These are phyloP conservation scores for Orientallactaga sibirica DNA, from an alignment of 2,797 vertebrate species.

Conservation along the genomic window DNA sequence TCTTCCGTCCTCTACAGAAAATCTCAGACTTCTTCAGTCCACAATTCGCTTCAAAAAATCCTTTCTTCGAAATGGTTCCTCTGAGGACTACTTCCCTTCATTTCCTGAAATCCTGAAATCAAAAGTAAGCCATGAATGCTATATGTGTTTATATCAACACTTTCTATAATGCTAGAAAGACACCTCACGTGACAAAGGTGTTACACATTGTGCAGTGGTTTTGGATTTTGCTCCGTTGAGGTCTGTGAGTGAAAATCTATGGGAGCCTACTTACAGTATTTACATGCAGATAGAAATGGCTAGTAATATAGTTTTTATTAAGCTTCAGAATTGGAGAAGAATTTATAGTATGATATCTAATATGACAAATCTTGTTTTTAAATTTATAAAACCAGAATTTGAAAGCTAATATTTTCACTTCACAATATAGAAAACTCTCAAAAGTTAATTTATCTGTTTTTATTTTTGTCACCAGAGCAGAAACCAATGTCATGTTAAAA, in stretches of 20 bases:
- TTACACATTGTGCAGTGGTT: neutral
- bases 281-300: neutral
- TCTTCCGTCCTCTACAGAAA: constrained; percentile 85
- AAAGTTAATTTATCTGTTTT: constrained; percentile 6
- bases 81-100: constrained; percentile 82
- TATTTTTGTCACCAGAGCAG: constrained; percentile 21
- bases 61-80: constrained; percentile 85
- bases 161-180: constrained; percentile 12
- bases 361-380: constrained; percentile 43
- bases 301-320: constrained; percentile 9
- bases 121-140: constrained; percentile 85
- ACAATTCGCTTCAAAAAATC: constrained; percentile 82
- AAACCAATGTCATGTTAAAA: constrained; percentile 15
- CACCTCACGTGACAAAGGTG: neutral
- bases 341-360: constrained; percentile 29
- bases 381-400: constrained; percentile 43
- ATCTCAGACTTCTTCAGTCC: constrained; percentile 86
- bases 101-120: constrained; percentile 87
- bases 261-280: neutral
- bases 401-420: constrained; percentile 43
- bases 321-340: neutral
- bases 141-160: neutral
- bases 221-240: constrained; percentile 25
- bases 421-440: constrained; percentile 17
- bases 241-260: neutral